These are phyloP conservation scores for Elgaria multicarinata DNA, from an alignment of 2,113 vertebrate species.

Conservation along the genomic window DNA sequence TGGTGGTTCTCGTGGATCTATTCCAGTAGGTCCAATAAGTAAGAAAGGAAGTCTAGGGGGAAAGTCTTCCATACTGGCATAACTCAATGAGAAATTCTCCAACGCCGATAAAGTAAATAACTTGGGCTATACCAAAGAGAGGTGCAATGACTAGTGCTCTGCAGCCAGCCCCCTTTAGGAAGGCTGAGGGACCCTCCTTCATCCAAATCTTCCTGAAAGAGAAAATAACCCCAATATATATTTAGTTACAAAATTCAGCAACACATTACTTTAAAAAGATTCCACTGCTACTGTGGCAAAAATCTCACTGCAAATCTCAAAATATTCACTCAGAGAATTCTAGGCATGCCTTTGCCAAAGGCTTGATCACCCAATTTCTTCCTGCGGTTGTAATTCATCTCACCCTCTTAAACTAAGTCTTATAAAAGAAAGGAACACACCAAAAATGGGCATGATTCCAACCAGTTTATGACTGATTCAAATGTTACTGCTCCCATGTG, in stretches of 20 bases:
- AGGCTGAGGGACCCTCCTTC: slow-evolving; percentile 86
- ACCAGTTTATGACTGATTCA: background rate
- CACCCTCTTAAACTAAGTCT: background rate
- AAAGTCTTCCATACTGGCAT: slow-evolving; percentile 74
- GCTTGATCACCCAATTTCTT: background rate
- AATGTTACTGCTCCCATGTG: background rate
- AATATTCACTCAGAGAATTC: background rate
- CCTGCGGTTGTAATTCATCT: background rate
- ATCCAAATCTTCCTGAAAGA: slow-evolving; percentile 83
- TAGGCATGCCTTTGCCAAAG: background rate
- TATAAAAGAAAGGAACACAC: background rate
- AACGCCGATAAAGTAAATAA: slow-evolving; percentile 89
- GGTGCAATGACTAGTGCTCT: slow-evolving; percentile 91
- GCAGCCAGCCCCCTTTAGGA: slow-evolving; percentile 90
- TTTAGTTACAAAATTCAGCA: background rate
- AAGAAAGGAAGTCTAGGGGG: slow-evolving; percentile 59
- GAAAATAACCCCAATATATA: slow-evolving; percentile 19
- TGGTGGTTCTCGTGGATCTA: background rate
- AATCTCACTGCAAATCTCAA: background rate
- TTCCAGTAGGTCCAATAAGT: slow-evolving; percentile 3
- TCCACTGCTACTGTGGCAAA: background rate
- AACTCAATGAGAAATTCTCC: slow-evolving; percentile 76
- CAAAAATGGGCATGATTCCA: background rate
- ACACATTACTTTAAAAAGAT: background rate
- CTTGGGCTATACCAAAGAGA: slow-evolving; percentile 92